Base-by-base conservation (phyloP, 2,888 invertebrate genomes). In the Herminia tarsipennalis region DNA sequence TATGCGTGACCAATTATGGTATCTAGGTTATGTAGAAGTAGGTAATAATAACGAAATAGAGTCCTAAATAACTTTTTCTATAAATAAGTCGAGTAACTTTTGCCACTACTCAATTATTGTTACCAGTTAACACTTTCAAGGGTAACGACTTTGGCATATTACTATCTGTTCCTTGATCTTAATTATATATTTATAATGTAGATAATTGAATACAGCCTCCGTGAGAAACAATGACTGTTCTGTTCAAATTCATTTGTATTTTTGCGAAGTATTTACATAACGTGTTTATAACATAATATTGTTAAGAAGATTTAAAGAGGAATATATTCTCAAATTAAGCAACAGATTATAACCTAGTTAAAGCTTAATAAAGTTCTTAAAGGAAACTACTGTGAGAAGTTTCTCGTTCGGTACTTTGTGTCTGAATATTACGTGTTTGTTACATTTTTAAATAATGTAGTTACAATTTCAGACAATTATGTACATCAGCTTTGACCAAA, bases 141-240 rank as follows among this genome's bases (percentile, higher is more conserved):
- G 66, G 16, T 21, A 55, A 55, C 66, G 12, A 24, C 38, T 57
- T 49, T 33, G 14, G 28, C 37, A 34, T 39, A 56, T 44, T 45
- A 18, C 18, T 48, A 63, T 59, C 57, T 60, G 38, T 49, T 55
- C 38, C 39, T 60, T 43, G 51, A 64, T 66, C 64, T 53, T 51
- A 61, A 66, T 50, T 49, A 59, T 27, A 52, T 50, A 51, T 56
- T 47, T 30, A 46, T 13, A 33, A 16, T 24, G 24, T 10, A 16
- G 16, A 45, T 50, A 47, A 60, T 37, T 43, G 45, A 44, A 27
- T 14, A 47, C 39, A 40, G 45, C 36, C 50, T 47, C 41, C 50
- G 59, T 67, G 67, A 56, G 59, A 66, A 67, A 62, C 48, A 54
- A 54, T 59, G 54, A 45, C 32, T 49, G 44, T 48, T 38, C 28